phyloP scores from a whole-genome alignment of 2,888 invertebrate genomes.

The Resseliella maxima region DNA sequence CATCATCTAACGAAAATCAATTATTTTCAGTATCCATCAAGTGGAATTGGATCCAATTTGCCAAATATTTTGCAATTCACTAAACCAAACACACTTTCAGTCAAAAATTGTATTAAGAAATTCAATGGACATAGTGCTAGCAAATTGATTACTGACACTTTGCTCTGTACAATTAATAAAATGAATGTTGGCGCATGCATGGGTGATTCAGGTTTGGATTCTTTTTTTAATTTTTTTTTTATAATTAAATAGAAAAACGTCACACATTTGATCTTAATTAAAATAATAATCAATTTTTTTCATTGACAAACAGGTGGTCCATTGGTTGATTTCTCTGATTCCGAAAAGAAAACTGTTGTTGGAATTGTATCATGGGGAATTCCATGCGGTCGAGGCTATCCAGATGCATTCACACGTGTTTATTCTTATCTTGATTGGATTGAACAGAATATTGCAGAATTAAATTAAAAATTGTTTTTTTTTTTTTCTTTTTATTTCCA shows the following conservation, averaged over 20 bases:
- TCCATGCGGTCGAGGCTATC: neutral
- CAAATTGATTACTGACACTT: neutral
- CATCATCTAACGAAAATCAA: neutral
- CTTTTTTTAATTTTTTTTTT: too few relatives aligned
- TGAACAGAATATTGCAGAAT: neutral
- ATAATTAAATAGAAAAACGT: neutral
- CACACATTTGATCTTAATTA: too few relatives aligned
- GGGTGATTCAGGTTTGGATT: neutral
- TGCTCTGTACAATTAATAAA: neutral
- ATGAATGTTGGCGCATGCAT: neutral
- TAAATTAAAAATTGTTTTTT: neutral
- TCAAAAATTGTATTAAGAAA: neutral
- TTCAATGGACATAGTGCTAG: neutral
- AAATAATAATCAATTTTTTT: neutral
- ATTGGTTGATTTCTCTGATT: neutral
- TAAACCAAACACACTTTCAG: neutral
- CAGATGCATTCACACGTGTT: slow-evolving; percentile 1
- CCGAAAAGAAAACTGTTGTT: neutral
- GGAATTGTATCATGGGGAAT: neutral
- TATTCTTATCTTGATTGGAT: slow-evolving; percentile 6
- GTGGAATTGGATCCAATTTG: neutral
- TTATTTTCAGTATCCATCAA: neutral
- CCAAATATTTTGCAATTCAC: slow-evolving; percentile 13
- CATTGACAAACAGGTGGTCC: neutral
- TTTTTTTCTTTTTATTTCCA: neutral